A percentile compares a stretch with the other conserved stretches of the same genome.
Evolutionary conservation across 2,888 invertebrate species (phyloP).

Genomic region (Troides helena): DNA sequence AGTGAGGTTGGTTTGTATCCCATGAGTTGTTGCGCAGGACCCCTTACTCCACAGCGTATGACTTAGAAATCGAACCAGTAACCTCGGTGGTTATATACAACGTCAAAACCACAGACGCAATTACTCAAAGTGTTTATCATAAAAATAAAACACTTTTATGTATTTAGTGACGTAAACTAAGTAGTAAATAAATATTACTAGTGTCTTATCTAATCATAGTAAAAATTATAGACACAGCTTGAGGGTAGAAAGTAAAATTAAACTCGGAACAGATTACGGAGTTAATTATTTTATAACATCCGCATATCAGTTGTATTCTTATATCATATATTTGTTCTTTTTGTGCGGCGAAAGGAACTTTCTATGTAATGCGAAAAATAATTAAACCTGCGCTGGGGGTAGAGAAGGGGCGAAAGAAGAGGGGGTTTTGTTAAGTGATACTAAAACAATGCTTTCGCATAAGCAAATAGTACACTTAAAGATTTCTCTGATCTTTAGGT

Average conservation of each 20-base stretch:
- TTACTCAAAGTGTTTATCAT: neutral
- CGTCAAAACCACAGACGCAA: too few relatives aligned
- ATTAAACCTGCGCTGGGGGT: neutral
- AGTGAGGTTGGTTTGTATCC: too few relatives aligned
- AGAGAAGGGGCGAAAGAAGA: neutral
- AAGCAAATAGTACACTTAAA: too few relatives aligned
- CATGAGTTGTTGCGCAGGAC: too few relatives aligned
- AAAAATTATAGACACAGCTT: slow-evolving; percentile 5
- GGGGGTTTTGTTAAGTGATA: too few relatives aligned
- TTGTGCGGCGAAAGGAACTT: neutral
- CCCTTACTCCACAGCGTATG: too few relatives aligned
- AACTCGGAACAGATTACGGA: neutral
- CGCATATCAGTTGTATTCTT: slow-evolving; percentile 3
- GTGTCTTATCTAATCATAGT: slow-evolving; percentile 12
- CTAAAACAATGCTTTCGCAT: too few relatives aligned
- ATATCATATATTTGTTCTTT: too few relatives aligned
- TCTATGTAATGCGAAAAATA: slow-evolving; percentile 4
- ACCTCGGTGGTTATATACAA: too few relatives aligned
- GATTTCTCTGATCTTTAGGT: too few relatives aligned
- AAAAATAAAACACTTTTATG: neutral
- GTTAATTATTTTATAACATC: slow-evolving; percentile 19
- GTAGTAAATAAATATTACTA: slow-evolving; percentile 4
- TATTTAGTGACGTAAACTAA: neutral
- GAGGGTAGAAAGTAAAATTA: slow-evolving; percentile 28
- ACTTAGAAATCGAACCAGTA: too few relatives aligned